Percentiles rank a stretch among this genome's conserved stretches.
Conservation (phyloP, 2,888 invertebrate genomes). For the Callyntrura guangdongensis region DNA sequence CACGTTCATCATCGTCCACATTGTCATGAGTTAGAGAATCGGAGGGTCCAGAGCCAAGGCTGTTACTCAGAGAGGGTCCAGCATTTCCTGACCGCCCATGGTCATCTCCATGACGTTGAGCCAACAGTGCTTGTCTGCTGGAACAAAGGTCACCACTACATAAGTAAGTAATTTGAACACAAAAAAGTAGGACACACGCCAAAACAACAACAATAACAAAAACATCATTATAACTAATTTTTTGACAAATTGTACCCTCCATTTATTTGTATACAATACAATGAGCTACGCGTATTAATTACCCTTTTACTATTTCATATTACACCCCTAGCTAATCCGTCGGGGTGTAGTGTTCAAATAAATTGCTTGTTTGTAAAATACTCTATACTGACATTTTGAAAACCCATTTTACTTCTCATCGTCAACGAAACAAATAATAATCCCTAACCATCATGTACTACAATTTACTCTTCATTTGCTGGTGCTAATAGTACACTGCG, state of each 20-base stretch:
- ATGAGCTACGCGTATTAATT: slow-evolving; percentile 5
- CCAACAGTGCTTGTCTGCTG: slow-evolving; percentile 90
- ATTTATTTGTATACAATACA: background rate
- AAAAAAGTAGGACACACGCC: slow-evolving; percentile 38
- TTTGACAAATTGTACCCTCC: slow-evolving; percentile 34
- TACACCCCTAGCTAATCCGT: background rate
- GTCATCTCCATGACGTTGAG: slow-evolving; percentile 86
- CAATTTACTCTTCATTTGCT: background rate
- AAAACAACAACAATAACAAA: slow-evolving; percentile 42
- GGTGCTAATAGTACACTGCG: background rate
- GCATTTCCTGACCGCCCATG: slow-evolving; percentile 84
- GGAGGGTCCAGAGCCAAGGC: slow-evolving; percentile 84
- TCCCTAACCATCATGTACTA: background rate
- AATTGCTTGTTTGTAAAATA: background rate
- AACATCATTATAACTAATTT: background rate
- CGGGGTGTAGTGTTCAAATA: background rate
- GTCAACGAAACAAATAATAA: slow-evolving; percentile 3
- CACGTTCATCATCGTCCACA: slow-evolving; percentile 93
- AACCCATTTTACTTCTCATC: slow-evolving; percentile 21
- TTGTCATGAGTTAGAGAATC: slow-evolving; percentile 85
- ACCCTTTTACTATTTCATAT: background rate
- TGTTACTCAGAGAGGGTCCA: slow-evolving; percentile 84
- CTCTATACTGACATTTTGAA: background rate
- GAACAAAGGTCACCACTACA: slow-evolving; percentile 85
- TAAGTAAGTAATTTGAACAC: slow-evolving; percentile 57